A percentile compares a stretch with the other conserved stretches of the same genome.
Conservation (phyloP, 2,113 vertebrate genomes). For the Taurulus bubalis region DNA sequence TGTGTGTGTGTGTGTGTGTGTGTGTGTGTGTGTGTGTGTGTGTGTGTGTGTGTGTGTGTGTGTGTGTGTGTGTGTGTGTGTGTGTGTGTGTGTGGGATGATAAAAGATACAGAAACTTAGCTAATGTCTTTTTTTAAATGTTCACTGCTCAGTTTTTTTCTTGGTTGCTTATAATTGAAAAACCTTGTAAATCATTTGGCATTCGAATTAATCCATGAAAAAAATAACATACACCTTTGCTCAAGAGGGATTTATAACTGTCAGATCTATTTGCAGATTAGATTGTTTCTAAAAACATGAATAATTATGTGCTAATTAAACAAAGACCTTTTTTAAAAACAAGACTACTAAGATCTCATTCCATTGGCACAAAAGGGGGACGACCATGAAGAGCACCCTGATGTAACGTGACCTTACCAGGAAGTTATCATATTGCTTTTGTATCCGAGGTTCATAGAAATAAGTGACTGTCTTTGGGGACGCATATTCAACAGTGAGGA, state of each 20-base stretch:
- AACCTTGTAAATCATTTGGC: neutral
- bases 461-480: neutral
- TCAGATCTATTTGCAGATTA: neutral
- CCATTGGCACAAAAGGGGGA: neutral
- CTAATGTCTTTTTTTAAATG: neutral
- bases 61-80: too few relatives aligned
- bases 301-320: neutral
- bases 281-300: neutral
- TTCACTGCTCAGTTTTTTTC: neutral
- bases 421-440: neutral
- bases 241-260: too few relatives aligned
- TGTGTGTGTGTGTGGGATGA: neutral
- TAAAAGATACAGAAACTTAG: neutral
- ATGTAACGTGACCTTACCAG: neutral
- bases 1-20: too few relatives aligned
- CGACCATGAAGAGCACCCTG: neutral
- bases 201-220: neutral
- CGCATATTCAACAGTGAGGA: neutral
- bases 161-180: neutral
- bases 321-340: neutral
- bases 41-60: too few relatives aligned
- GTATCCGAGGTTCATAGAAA: constrained; percentile 12
- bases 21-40: too few relatives aligned
- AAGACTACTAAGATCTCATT: neutral
- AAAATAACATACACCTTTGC: neutral